Evolutionary conservation across 2,888 invertebrate genomes (phyloP), one percentile per base, ranked within the genome.

Genomic region (Pollenia amentaria): DNA sequence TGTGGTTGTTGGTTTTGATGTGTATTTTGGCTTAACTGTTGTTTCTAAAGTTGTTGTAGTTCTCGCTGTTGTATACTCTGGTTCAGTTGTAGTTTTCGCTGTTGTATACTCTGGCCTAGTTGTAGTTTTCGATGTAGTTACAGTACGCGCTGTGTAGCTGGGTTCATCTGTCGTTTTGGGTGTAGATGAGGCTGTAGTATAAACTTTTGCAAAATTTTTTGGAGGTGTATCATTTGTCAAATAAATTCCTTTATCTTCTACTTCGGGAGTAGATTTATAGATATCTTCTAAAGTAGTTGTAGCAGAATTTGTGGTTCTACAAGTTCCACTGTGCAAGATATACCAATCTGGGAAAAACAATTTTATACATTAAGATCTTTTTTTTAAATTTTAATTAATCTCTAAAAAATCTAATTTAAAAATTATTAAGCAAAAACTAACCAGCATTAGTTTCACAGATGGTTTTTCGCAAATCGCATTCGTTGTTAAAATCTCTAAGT

Each of bases 401-500:
- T 65, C 38, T 65, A 29, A 29, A 1, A 29, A 29, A 29, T 29
- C 4, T 29, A 6, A 29, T 29, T 3, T 3, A 21, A 29, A 29
- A 29, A 29, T 29, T 3, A 6, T 29, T 6, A 29, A 29, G 6
- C 29, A 29, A 29, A 29, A 29, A 29, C 29, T 29, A 6, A 29
- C 29, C 29, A 29, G 29, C 29, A 38, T 70, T 70, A 8, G n/a
- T 53, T 57, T 55, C 11, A 46, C 75, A 82, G 40, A 42, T 46
- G 0, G 64, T 21, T 46, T 48, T 53, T 3, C 46, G 10, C 10
- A 87, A 9, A 64, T 80, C 70, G 51, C 88, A 88, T 12, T 51
- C n/a, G 53, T 88, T 88, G 3, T 53, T 11, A 53, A 87, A 87
- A 64, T 86, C 53, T 29, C 53, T 60, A 16, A 55, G 16, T 18